Base-by-base conservation (phyloP, 1,140 invertebrate species). In the Sminthurides bifidus region DNA sequence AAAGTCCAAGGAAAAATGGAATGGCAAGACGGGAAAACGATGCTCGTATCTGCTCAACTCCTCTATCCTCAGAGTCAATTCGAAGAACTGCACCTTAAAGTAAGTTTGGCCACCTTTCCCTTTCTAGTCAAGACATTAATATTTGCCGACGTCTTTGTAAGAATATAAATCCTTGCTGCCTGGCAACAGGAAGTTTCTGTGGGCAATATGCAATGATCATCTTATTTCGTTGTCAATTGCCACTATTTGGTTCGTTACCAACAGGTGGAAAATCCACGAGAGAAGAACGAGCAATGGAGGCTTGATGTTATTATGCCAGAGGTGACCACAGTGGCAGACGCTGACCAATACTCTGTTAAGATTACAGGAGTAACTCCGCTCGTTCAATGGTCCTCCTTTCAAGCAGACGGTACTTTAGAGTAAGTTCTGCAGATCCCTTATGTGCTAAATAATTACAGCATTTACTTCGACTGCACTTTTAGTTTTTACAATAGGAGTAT, bases 211-310 rank as follows among this genome's bases (percentile, higher is more conserved):
- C n/a, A 0, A 44, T 24, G 8, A 44, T 44, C n/a, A 21, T 2
- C 12, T 12, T 43, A 10, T n/a, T n/a, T 15, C 1, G 14, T 29
- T 31, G 12, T 49, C 21, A 49, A n/a, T 49, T 21, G 6, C 5
- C 15, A 52, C 5, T 52, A 15, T 43, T 17, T 14, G 8, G 27
- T 12, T 31, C 24, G 26, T 52, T 26, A 30, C 54, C 38, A 54
- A 59, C 57, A 60, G 58, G 61, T 63, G 31, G 38, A 54, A 14
- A 60, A 57, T 19, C 51, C 54, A 4, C 54, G 54, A 31, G 30
- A 33, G 30, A 54, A 54, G 33, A 54, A 58, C 21, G 58, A 63
- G 26, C 24, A 54, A 23, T 63, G 57, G 61, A n/a, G 54, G 21
- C n/a, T 60, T 2, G 29, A 26, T 41, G n/a, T 54, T 35, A 14